These are phyloP conservation scores for Salarias fasciatus DNA, from an alignment of 2,797 vertebrate species.

Conservation along the genomic window DNA sequence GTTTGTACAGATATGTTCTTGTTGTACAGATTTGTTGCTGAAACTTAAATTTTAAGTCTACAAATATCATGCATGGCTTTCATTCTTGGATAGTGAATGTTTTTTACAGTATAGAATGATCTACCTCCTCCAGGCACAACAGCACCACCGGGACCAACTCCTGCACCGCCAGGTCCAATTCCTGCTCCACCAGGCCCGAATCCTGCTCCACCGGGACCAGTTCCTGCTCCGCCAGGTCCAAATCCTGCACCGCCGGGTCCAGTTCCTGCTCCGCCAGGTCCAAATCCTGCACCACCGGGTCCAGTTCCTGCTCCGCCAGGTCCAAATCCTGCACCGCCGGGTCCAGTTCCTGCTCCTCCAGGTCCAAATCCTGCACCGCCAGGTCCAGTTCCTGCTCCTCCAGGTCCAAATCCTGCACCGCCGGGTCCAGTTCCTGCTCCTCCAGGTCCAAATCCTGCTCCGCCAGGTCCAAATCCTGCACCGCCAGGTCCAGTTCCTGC, in stretches of 20 bases:
- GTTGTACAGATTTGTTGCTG: too few species aligned
- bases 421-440: slow-evolving; percentile 39
- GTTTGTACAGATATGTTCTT: too few species aligned
- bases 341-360: slow-evolving; percentile 15
- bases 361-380: slow-evolving; percentile 30
- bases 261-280: slow-evolving; percentile 35
- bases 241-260: slow-evolving; percentile 35
- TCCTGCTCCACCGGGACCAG: slow-evolving; percentile 45
- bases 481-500: slow-evolving; percentile 45
- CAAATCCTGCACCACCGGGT: slow-evolving; percentile 31
- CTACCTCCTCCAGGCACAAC: slow-evolving; percentile 47
- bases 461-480: slow-evolving; percentile 3
- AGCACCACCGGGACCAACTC: slow-evolving; percentile 32
- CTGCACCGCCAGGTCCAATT: slow-evolving; percentile 34
- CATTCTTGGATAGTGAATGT: too few species aligned
- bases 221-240: slow-evolving; percentile 29
- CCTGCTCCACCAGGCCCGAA: slow-evolving; percentile 45
- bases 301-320: slow-evolving; percentile 45
- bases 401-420: slow-evolving; percentile 25
- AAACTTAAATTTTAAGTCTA: too few species aligned
- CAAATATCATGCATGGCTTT: too few species aligned
- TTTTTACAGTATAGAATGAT: slow-evolving; percentile 8
- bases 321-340: slow-evolving; percentile 26
- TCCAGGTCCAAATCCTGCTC: slow-evolving; percentile 27
- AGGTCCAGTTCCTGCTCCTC: slow-evolving; percentile 31